Conservation (phyloP, 2,113 vertebrate species). For the Periophthalmus modestus region DNA sequence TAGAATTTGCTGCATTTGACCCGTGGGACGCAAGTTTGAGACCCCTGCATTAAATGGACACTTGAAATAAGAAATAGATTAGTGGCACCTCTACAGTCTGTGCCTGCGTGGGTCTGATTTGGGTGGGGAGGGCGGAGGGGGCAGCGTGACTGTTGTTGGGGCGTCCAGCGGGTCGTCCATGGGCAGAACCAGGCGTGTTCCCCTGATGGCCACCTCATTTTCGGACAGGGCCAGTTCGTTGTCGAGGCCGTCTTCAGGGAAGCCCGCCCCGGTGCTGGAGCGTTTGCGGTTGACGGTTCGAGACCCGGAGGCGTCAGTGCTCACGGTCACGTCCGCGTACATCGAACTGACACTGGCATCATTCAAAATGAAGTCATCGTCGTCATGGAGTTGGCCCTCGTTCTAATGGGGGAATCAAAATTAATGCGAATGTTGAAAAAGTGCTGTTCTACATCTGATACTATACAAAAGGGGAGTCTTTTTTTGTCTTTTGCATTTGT, state of each 20-base stretch:
- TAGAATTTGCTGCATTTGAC: no score
- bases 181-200: conserved; percentile 88
- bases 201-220: conserved; percentile 87
- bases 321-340: conserved; percentile 88
- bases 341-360: conserved; percentile 88
- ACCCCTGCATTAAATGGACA: no score
- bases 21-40: no score
- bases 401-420: conserved; percentile 75
- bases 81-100: conserved; percentile 59
- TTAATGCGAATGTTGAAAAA: background rate
- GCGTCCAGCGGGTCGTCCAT: conserved; percentile 87
- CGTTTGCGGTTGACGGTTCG: conserved; percentile 51
- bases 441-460: no score
- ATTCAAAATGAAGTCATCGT: conserved; percentile 91
- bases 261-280: conserved; percentile 34
- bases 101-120: conserved; percentile 61
- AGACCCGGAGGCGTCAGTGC: conserved; percentile 77
- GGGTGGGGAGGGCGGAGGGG: conserved; percentile 68
- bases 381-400: conserved; percentile 87
- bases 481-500: no score
- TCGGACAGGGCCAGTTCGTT: conserved; percentile 83
- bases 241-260: conserved; percentile 83
- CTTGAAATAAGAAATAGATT: background rate
- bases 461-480: no score
- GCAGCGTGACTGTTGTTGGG: conserved; percentile 68